Conservation (phyloP, 2,113 vertebrate genomes). For the Lipophrys pholis region DNA sequence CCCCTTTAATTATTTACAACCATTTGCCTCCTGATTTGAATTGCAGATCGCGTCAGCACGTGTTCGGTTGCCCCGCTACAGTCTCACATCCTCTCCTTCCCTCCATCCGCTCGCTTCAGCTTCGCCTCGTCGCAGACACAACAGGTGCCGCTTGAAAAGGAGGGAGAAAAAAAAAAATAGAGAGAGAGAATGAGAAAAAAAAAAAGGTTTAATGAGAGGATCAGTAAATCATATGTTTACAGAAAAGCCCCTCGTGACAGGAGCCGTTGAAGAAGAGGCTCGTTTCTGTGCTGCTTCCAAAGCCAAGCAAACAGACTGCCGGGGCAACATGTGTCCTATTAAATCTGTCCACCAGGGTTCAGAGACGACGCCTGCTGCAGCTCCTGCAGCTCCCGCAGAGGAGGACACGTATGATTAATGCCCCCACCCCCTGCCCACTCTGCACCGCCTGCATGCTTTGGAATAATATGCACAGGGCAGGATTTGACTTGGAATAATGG, state of each 20-base stretch:
- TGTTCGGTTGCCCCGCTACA: conserved; percentile 16
- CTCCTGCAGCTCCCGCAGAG: conserved; percentile 44
- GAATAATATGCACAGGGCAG: conserved; percentile 2
- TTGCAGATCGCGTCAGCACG: conserved; percentile 51
- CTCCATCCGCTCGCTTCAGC: too few species aligned
- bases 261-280: conserved; percentile 30
- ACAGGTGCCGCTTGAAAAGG: conserved; percentile 37
- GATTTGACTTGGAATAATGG: too few species aligned
- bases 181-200: neutral
- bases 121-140: conserved; percentile 27
- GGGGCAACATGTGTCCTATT: conserved; percentile 61
- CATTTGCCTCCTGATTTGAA: conserved; percentile 51
- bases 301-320: conserved; percentile 45
- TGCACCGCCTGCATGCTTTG: conserved; percentile 1
- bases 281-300: conserved; percentile 31
- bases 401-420: conserved; percentile 45
- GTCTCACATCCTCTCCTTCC: conserved; percentile 13
- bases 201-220: conserved; percentile 49
- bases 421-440: neutral
- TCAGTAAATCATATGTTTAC: conserved; percentile 65
- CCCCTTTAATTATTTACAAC: conserved; percentile 65
- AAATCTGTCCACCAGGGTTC: conserved; percentile 46
- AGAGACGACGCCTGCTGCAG: conserved; percentile 26
- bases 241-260: conserved; percentile 41
- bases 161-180: neutral